Conservation (phyloP, 2,888 invertebrate species). For the Hypena proboscidalis region DNA sequence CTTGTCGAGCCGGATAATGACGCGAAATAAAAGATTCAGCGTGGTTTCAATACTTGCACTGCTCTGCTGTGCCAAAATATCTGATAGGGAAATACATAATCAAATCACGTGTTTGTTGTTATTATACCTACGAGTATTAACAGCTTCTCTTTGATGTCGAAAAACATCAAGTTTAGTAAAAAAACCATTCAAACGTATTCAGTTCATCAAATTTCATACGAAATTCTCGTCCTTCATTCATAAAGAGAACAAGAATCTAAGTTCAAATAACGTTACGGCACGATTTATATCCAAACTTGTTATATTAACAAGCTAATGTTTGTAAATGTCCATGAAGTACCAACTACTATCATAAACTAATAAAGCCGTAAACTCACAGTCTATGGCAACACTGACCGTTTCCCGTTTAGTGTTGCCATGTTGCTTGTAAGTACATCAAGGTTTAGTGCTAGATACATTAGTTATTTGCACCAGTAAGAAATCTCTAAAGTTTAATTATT, state of each 20-base stretch:
- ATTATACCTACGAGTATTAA: no score
- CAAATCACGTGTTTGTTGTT: no score
- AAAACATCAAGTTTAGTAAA: no score
- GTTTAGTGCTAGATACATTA: constrained; percentile 9
- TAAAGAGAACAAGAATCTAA: background rate
- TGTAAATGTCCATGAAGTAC: constrained; percentile 27
- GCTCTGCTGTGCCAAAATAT: no score
- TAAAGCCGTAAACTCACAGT: constrained; percentile 32
- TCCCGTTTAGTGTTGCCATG: constrained; percentile 20
- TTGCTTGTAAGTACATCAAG: constrained; percentile 27
- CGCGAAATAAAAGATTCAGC: no score
- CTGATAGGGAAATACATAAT: no score
- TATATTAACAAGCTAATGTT: constrained; percentile 22
- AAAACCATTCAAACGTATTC: no score
- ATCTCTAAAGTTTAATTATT: background rate
- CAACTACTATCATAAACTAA: constrained; percentile 27
- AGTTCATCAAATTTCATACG: background rate
- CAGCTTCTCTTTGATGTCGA: no score
- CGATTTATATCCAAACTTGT: constrained; percentile 20
- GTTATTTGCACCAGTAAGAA: no score
- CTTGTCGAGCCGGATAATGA: no score
- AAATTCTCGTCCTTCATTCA: background rate
- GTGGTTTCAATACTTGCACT: no score
- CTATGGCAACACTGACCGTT: constrained; percentile 35
- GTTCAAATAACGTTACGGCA: constrained; percentile 13